These are phyloP conservation scores for Criorhina ranunculi DNA, from an alignment of 2,888 invertebrate species.

Conservation along the genomic window DNA sequence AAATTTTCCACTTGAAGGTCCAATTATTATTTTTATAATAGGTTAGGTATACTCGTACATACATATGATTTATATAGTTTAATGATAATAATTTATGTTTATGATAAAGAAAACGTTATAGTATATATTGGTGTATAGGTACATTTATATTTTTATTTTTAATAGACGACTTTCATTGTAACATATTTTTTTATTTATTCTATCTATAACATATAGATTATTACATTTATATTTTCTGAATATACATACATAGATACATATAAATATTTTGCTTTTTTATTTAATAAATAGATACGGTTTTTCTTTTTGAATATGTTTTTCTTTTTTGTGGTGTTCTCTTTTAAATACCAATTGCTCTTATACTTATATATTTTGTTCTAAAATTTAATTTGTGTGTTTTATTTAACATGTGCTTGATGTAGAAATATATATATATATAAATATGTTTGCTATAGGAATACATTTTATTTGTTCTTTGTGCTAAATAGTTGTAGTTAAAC, in stretches of 20 bases:
- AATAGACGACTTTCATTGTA: slow-evolving; percentile 56
- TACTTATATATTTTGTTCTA: not conserved
- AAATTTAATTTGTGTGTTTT: slow-evolving; percentile 29
- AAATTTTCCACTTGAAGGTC: not conserved
- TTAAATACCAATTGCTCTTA: slow-evolving; percentile 26
- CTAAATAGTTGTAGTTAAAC: not conserved
- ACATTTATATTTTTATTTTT: slow-evolving; percentile 26
- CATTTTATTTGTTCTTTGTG: slow-evolving; percentile 14
- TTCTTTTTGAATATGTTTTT: not conserved
- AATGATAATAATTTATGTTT: slow-evolving; percentile 38
- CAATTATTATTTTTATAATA: slow-evolving; percentile 41
- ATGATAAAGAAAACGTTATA: slow-evolving; percentile 35
- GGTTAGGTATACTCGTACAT: too few relatives aligned
- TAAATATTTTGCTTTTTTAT: slow-evolving; percentile 10
- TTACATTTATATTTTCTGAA: slow-evolving; percentile 5
- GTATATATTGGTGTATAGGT: slow-evolving; percentile 19
- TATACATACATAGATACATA: not conserved
- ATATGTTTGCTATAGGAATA: slow-evolving; percentile 4
- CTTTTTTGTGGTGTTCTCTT: slow-evolving; percentile 7
- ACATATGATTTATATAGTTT: slow-evolving; percentile 46
- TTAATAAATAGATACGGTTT: slow-evolving; percentile 19
- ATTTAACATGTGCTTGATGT: slow-evolving; percentile 36
- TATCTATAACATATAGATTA: slow-evolving; percentile 40
- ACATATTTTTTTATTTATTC: slow-evolving; percentile 53
- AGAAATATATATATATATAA: not conserved